phyloP scores from a whole-genome alignment of 2,797 vertebrate species.

The Thripadectes ignobilis region DNA sequence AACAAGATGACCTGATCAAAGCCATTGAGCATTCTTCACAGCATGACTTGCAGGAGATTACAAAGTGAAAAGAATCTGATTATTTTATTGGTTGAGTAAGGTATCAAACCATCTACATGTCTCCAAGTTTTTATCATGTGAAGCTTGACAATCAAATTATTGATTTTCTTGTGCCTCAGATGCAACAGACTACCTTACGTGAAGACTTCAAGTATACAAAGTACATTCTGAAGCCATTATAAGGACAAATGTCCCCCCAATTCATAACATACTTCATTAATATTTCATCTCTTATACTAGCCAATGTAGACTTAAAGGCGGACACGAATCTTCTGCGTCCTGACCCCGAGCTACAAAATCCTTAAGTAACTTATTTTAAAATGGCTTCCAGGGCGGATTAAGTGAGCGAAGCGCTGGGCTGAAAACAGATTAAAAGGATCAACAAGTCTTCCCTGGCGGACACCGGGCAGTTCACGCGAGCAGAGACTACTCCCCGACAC shows the following conservation, averaged over 20 bases:
- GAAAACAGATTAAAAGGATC: background rate
- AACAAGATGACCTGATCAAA: background rate
- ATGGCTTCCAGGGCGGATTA: background rate
- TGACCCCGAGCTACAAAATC: background rate
- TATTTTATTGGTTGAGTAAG: background rate
- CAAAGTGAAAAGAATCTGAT: background rate
- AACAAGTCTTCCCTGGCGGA: background rate
- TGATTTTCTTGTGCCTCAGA: too few relatives aligned
- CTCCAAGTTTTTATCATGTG: background rate
- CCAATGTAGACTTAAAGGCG: background rate
- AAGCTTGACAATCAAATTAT: background rate
- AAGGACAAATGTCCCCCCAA: fast-evolving
- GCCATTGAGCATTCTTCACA: background rate
- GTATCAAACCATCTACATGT: fast-evolving
- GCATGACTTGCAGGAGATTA: background rate
- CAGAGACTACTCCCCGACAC: background rate
- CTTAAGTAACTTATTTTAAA: background rate
- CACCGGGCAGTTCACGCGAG: fast-evolving
- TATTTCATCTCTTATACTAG: background rate
- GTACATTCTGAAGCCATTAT: background rate
- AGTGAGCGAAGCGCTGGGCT: background rate
- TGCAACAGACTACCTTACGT: fast-evolving
- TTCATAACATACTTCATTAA: background rate
- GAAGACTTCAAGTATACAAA: background rate
- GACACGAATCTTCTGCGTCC: background rate